Percentiles rank a stretch among this genome's conserved stretches.
Conservation (phyloP, 1,140 invertebrate genomes). For the Drosophila punjabiensis region DNA sequence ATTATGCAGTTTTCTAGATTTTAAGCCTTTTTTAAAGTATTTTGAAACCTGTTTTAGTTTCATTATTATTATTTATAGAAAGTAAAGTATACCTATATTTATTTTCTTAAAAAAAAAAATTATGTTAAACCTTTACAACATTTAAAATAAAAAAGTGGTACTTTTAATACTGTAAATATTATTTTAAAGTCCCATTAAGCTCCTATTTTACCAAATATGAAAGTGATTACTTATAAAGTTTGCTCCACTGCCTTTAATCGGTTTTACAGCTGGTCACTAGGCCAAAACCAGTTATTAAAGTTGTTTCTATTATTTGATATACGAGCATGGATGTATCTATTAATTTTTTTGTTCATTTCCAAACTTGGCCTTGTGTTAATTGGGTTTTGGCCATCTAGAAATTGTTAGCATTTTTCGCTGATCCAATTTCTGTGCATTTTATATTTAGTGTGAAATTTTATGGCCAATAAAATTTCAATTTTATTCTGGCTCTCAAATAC, state of each 20-base stretch:
- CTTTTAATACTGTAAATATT: neutral
- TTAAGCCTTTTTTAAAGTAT: neutral
- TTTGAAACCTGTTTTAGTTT: too few species aligned
- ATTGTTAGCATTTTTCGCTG: conserved; percentile 30
- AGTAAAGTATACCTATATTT: too few species aligned
- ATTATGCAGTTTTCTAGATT: neutral
- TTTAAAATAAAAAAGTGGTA: neutral
- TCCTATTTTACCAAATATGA: neutral
- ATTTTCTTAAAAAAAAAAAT: too few species aligned
- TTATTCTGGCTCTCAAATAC: conserved; percentile 24
- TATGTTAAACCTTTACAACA: neutral
- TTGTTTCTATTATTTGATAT: conserved; percentile 36
- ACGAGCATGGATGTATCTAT: neutral
- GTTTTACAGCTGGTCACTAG: conserved; percentile 20
- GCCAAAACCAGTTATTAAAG: conserved; percentile 38
- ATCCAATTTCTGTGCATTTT: conserved; percentile 29
- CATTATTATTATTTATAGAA: too few species aligned
- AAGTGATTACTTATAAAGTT: too few species aligned
- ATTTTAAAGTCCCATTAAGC: neutral
- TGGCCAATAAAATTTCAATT: conserved; percentile 49
- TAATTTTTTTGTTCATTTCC: neutral
- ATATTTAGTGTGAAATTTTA: conserved; percentile 46
- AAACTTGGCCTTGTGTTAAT: conserved; percentile 17
- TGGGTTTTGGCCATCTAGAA: neutral
- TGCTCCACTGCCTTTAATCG: conserved; percentile 2